Evolutionary conservation across 30 jellyfish, hydroid and myxozoan genomes (phyloP), one percentile per base, ranked within the genome.

Genomic region (Euphysa ruthae): DNA sequence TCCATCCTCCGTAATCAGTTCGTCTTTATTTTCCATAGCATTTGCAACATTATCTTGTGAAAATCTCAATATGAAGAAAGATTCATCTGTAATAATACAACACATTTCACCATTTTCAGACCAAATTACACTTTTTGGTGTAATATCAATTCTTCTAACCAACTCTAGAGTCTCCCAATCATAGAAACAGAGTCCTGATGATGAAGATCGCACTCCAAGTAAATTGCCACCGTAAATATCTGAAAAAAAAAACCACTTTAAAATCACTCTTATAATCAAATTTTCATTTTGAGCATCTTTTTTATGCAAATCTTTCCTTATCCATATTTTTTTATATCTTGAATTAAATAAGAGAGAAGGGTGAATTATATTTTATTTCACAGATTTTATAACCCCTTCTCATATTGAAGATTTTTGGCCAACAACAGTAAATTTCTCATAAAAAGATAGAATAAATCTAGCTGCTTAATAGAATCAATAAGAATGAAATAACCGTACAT

Each of bases 141-240:
- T 94, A 25, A 90, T 90, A 34, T 90, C 95, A 6, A 90, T 80
- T 16, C 98, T 61, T 18, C 98, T 70, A 21, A 90, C 69, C 1
- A 90, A 91, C 72, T 90, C 98, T n/a, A 83, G 93, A 7, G 88
- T 74, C 66, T 90, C 98, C 98, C 98, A 90, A 43, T 90, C 98
- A 46, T 75, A 75, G 60, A 90, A 90, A 13, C 92, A 90, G 20
- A 90, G 49, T 3, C 98, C 98, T 34, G 93, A 77, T 22, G 95
- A 68, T 22, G 95, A 68, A 0, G 98, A 81, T 25, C 88, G 78
- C 4, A 90, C 98, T 1, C 98, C 98, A 22, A 90, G 86, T 32
- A 90, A 69, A 6, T 76, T 56, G 2, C 98, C 98, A 31, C 94
- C 95, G 38, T 69, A 82, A 31, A 90, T 90, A 73, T 76, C 98